Conservation (phyloP, 2,888 invertebrate genomes). For the Hyposoter didymator region DNA sequence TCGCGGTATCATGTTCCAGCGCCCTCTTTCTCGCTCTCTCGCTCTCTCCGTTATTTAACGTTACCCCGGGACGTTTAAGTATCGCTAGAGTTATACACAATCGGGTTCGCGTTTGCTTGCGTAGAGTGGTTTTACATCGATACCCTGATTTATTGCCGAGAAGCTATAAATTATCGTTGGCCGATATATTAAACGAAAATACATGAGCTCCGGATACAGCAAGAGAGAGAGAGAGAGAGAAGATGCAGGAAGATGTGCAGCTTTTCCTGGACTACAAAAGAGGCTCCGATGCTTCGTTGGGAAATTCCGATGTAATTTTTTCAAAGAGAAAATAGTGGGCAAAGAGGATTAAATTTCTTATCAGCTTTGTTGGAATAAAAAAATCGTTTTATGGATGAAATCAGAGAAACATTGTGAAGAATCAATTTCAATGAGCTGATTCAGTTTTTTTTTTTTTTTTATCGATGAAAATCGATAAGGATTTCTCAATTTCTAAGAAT, state of each 20-base stretch:
- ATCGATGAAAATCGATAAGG: neutral
- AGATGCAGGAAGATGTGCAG: constrained; percentile 1
- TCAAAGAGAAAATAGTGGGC: neutral
- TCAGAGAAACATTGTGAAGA: neutral
- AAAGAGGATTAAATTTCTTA: neutral
- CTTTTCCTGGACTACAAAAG: neutral
- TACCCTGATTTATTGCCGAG: constrained; percentile 71
- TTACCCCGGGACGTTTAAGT: constrained; percentile 64
- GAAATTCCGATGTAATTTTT: neutral
- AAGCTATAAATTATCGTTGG: constrained; percentile 72
- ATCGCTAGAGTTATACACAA: constrained; percentile 48
- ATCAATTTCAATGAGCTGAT: neutral
- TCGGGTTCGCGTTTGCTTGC: constrained; percentile 30
- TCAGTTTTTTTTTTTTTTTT: neutral
- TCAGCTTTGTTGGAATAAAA: neutral
- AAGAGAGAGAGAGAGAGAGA: neutral
- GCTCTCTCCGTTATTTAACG: constrained; percentile 70
- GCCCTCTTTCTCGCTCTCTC: constrained; percentile 16
- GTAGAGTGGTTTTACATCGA: constrained; percentile 66
- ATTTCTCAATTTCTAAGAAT: neutral
- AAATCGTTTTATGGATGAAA: neutral
- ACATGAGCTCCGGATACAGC: neutral
- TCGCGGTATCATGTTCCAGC: constrained; percentile 61
- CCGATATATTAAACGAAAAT: constrained; percentile 70
- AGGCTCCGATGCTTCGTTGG: neutral